These are phyloP conservation scores for Silvanus unidentatus DNA, from an alignment of 2,888 invertebrate genomes.

Conservation along the genomic window DNA sequence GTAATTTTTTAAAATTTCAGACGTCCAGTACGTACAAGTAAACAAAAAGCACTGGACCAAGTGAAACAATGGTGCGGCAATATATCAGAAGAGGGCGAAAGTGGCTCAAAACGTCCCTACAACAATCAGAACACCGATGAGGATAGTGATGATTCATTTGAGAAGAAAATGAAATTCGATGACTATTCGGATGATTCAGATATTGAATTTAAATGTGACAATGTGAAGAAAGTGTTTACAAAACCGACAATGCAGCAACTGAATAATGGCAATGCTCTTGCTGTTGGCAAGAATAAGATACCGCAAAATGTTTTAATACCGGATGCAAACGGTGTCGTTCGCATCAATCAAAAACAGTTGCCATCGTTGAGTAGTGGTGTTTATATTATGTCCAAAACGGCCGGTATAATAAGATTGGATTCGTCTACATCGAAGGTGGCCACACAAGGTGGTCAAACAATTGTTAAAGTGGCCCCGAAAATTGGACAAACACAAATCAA, in stretches of 20 bases:
- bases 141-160: conserved; percentile 41
- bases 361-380: conserved; percentile 59
- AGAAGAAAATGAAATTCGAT: conserved; percentile 42
- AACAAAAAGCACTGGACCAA: conserved; percentile 74
- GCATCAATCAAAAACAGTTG: conserved; percentile 69
- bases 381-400: conserved; percentile 72
- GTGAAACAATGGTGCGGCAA: conserved; percentile 80
- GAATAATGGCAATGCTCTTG: conserved; percentile 10
- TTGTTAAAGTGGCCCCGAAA: conserved; percentile 49
- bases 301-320: conserved; percentile 47
- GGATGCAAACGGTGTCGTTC: conserved; percentile 62
- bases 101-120: conserved; percentile 26
- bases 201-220: conserved; percentile 21
- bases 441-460: conserved; percentile 41
- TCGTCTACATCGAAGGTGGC: conserved; percentile 46
- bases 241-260: neutral
- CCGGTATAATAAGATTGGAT: conserved; percentile 67
- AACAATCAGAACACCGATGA: conserved; percentile 28
- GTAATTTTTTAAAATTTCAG: conserved; percentile 38
- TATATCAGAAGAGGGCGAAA: conserved; percentile 51
- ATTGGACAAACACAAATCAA: conserved; percentile 49
- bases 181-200: conserved; percentile 38
- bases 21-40: conserved; percentile 70
- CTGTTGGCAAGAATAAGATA: conserved; percentile 15
- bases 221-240: neutral